A percentile compares a stretch with the other conserved stretches of the same genome.
phyloP scores from a whole-genome alignment of 2,797 vertebrate species.

The Anas capensis region DNA sequence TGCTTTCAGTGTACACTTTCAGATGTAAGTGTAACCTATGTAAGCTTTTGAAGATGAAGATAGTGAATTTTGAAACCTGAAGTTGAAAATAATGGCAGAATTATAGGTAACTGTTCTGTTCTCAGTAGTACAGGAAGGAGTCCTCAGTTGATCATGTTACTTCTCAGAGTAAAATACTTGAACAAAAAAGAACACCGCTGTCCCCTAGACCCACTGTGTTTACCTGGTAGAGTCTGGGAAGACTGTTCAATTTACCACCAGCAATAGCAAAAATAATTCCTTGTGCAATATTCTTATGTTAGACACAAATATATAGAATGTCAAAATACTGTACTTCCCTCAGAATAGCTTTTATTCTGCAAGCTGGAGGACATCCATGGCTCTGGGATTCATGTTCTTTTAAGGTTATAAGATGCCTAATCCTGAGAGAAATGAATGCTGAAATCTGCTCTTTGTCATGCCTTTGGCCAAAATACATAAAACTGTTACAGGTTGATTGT shows the following conservation, averaged over 20 bases:
- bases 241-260: background rate
- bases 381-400: background rate
- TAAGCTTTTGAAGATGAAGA: background rate
- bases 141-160: background rate
- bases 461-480: background rate
- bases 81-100: background rate
- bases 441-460: background rate
- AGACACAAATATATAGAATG: background rate
- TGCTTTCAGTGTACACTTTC: background rate
- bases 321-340: background rate
- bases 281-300: background rate
- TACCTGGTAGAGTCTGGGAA: background rate
- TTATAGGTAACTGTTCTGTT: background rate
- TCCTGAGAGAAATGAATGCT: fast-evolving
- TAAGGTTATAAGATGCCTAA: background rate
- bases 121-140: background rate
- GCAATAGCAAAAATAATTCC: background rate
- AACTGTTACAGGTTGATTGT: background rate
- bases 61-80: background rate
- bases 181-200: background rate
- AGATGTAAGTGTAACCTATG: background rate
- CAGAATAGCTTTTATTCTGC: background rate
- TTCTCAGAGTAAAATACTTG: background rate
- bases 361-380: background rate
- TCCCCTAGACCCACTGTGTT: background rate